A percentile compares a stretch with the other conserved stretches of the same genome.
Evolutionary conservation across 1,140 invertebrate species (phyloP).

Genomic region (Muscidifurax raptorellus): DNA sequence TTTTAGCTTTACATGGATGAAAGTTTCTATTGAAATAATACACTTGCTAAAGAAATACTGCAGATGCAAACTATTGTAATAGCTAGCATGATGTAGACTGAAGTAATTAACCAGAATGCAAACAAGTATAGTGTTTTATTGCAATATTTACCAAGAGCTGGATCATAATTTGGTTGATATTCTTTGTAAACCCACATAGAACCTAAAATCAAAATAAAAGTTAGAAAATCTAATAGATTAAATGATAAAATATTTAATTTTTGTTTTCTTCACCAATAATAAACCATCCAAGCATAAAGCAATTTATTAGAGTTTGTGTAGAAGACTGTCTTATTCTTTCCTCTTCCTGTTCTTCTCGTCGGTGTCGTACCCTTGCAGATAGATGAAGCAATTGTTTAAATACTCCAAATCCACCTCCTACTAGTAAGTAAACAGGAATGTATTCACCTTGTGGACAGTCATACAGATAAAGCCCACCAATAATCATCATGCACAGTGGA

Average conservation of each 20-base stretch:
- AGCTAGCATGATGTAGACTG: conserved; percentile 78
- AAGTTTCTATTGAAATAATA: conserved; percentile 69
- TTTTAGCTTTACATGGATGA: background rate
- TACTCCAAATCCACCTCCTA: conserved; percentile 80
- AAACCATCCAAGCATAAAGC: conserved; percentile 82
- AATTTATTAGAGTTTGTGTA: conserved; percentile 79
- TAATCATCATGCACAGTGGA: conserved; percentile 81
- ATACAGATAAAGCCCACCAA: conserved; percentile 80
- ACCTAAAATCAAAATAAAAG: conserved; percentile 68
- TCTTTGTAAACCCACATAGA: conserved; percentile 82
- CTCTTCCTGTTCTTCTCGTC: conserved; percentile 76
- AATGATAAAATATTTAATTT: background rate
- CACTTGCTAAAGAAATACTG: conserved; percentile 76
- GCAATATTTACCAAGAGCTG: conserved; percentile 76
- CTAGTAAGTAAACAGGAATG: conserved; percentile 83
- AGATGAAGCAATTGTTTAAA: conserved; percentile 80
- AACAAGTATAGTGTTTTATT: conserved; percentile 81
- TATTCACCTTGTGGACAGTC: conserved; percentile 82
- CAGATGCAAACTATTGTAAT: conserved; percentile 77
- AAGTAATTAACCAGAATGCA: conserved; percentile 82
- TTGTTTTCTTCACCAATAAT: conserved; percentile 76
- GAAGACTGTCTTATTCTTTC: conserved; percentile 77
- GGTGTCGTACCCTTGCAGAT: conserved; percentile 74
- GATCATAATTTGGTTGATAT: conserved; percentile 79
- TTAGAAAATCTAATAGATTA: background rate